These are phyloP conservation scores for Ganaspis brasiliensis DNA, from an alignment of 2,888 invertebrate genomes.

Conservation along the genomic window DNA sequence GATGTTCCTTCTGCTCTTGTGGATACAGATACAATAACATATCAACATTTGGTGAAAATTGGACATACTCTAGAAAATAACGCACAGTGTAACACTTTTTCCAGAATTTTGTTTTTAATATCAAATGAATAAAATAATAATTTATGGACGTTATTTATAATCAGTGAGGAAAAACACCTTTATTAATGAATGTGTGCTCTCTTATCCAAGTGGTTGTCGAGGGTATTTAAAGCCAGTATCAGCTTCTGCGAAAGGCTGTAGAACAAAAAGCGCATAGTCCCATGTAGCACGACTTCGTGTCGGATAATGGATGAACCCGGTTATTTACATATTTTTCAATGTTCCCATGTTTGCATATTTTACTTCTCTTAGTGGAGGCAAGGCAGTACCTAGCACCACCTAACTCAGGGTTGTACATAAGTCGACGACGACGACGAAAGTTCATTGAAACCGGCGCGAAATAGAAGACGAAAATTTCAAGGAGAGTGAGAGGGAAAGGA, in stretches of 20 bases:
- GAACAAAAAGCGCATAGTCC: constrained; percentile 41
- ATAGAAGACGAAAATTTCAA: background rate
- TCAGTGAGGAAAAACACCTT: constrained; percentile 36
- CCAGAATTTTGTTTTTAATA: too few species aligned
- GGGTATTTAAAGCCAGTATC: constrained; percentile 39
- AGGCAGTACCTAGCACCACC: constrained; percentile 75
- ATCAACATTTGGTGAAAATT: too few species aligned
- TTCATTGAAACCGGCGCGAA: constrained; percentile 69
- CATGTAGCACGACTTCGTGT: constrained; percentile 43
- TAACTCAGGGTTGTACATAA: constrained; percentile 63
- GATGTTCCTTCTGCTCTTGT: too few species aligned
- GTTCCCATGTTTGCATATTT: constrained; percentile 40
- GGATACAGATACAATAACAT: too few species aligned
- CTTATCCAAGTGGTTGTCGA: constrained; percentile 20
- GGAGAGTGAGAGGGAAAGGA: background rate
- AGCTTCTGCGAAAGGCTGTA: constrained; percentile 40
- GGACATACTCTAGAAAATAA: too few species aligned
- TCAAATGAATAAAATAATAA: constrained; percentile 50
- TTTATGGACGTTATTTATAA: constrained; percentile 10
- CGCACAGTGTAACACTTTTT: too few species aligned
- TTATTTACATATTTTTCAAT: constrained; percentile 73
- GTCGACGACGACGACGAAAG: constrained; percentile 66
- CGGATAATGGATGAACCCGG: constrained; percentile 64
- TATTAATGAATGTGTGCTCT: constrained; percentile 25
- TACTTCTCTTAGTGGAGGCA: constrained; percentile 67